Percentiles rank a stretch among this genome's conserved stretches.
Evolutionary conservation across 2,113 vertebrate species (phyloP).

Genomic region (Pipa parva): DNA sequence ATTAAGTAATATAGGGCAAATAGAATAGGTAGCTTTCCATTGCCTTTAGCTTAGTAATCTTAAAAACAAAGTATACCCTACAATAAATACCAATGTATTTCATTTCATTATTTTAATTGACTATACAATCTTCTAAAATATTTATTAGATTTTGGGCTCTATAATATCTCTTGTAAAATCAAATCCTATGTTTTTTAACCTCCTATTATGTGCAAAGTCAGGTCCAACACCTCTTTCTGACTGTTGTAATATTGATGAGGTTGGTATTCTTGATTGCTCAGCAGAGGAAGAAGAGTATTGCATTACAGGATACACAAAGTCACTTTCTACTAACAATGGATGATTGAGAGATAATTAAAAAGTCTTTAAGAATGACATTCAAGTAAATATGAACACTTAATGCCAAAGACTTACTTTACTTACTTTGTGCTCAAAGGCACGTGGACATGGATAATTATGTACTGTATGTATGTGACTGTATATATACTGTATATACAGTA

Average conservation of each 20-base stretch:
- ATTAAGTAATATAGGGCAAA: too few relatives aligned
- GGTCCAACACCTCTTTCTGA: conserved; percentile 11
- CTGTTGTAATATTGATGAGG: conserved; percentile 15
- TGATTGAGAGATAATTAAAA: conserved; percentile 46
- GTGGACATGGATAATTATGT: conserved; percentile 6
- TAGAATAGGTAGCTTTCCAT: too few relatives aligned
- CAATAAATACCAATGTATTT: too few relatives aligned
- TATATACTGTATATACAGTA: too few relatives aligned
- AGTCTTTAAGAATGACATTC: conserved; percentile 13
- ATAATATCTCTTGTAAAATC: too few relatives aligned
- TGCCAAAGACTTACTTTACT: neutral
- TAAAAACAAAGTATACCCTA: too few relatives aligned
- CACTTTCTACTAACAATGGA: neutral
- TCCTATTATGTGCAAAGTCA: neutral
- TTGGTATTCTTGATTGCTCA: conserved; percentile 28
- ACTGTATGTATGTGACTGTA: too few relatives aligned
- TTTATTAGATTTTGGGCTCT: too few relatives aligned
- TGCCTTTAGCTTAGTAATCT: too few relatives aligned
- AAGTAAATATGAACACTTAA: conserved; percentile 11
- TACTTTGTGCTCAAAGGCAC: neutral
- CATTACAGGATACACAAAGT: conserved; percentile 12
- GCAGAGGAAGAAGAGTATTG: conserved; percentile 23
- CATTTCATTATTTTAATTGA: too few relatives aligned
- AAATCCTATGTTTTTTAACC: neutral
- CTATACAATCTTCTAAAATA: too few relatives aligned